Conservation (phyloP, 1,140 invertebrate genomes). For the Dendrolimus kikuchii region DNA sequence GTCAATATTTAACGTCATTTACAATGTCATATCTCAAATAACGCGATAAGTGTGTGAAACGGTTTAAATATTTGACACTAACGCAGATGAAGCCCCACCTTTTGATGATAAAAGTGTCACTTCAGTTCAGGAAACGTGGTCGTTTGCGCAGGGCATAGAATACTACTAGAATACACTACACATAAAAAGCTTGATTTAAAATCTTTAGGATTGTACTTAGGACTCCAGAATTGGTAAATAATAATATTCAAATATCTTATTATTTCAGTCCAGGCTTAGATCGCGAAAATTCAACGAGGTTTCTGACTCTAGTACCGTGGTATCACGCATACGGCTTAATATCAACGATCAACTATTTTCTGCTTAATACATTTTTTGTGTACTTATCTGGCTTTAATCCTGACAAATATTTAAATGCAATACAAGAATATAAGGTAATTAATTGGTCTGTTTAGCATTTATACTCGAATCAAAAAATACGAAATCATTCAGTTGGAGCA, state of each 20-base stretch:
- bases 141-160: no score
- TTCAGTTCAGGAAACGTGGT: no score
- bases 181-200: background rate
- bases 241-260: background rate
- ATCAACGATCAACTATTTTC: constrained; percentile 26
- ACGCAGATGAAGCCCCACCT: no score
- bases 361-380: constrained; percentile 44
- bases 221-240: background rate
- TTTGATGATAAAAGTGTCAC: no score
- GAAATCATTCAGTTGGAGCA: no score
- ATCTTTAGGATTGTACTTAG: constrained; percentile 24
- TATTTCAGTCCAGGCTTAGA: constrained; percentile 9
- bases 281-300: background rate
- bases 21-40: no score
- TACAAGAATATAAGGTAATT: constrained; percentile 54
- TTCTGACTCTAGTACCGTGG: constrained; percentile 48
- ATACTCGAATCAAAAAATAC: no score
- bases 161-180: no score
- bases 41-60: no score
- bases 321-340: constrained; percentile 61
- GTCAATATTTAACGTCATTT: no score
- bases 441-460: background rate
- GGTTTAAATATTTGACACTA: no score
- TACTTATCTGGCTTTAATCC: constrained; percentile 75
- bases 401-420: constrained; percentile 72